Evolutionary conservation across 2,888 invertebrate species (phyloP), one percentile per base, ranked within the genome.

Genomic region (Papilio gigon): DNA sequence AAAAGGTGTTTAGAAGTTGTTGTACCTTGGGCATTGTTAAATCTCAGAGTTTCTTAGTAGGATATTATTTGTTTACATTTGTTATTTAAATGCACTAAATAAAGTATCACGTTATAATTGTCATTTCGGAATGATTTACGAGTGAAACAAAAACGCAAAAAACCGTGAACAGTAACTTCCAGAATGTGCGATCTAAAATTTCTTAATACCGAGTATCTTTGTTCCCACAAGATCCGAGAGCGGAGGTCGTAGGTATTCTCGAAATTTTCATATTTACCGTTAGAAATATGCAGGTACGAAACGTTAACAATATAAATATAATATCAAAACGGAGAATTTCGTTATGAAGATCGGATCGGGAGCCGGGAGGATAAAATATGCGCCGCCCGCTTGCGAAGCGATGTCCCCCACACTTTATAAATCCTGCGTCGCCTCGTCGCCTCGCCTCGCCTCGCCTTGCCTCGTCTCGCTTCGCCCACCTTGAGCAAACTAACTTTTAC

Each of bases 211-310:
- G 76, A 84, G 84, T 84, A 84, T 86, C 85, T 87, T 87, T 88
- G 86, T 85, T 85, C 84, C 84, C 80, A 82, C 83, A 85, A 88
- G 86, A 88, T 83, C 80, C 80, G 78, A 77, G 83, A 81, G 82
- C 76, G 82, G 82, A 84, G 86, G 83, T 87, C 84, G 85, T 82
- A 86, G 88, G 88, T 87, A 92, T 92, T 90, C 87, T 83, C 82
- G 87, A 89, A 87, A 92, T 92, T 92, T 92, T 92, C 92, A 92
- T 92, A 92, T 92, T 92, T 92, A 92, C 90, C 87, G 90, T 86
- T 86, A 88, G 86, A 92, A 92, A 92, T 92, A 92, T 92, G 92
- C 92, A 92, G 92, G 92, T 92, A 92, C 86, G 85, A 86, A 88
- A 89, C 86, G 88, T 89, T 91, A 86, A 91, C 85, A 88, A 88